Base-by-base conservation (phyloP, 1,140 invertebrate species). In the Pinna nobilis region DNA sequence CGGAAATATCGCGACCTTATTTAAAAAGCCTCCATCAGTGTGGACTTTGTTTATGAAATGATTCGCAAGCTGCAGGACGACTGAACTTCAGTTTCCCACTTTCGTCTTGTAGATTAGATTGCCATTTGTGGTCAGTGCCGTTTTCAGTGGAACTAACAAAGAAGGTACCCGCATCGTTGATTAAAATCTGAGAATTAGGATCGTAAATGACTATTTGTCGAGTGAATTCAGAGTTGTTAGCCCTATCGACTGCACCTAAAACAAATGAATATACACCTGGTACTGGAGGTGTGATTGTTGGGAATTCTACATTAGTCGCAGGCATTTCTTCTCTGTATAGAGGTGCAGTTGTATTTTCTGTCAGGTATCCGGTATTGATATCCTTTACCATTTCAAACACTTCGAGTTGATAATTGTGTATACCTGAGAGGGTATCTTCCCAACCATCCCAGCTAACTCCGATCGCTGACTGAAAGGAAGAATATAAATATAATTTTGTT, bases 211-310 rank as follows among this genome's bases (percentile, higher is more conserved):
- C 71, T 13, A 82, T 41, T 1, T 72, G 65, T n/a, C 80, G 44
- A 20, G 70, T 61, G 49, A 72, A 82, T 44, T 47, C 32, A 51
- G 75, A 69, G 47, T 82, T 82, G 49, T 82, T 82, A 15, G 80
- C 80, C 15, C 30, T 65, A 55, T 82, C 80, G 3, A 63, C 28
- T 28, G 70, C 68, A 25, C 78, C 61, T 20, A 82, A 53, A 25
- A 79, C 71, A 51, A 75, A 47, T 3, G 77, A 72, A 44, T 79
- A 82, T 50, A 79, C 53, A 0, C 80, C 80, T 1, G 74, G 68
- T 23, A 57, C 63, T 9, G 63, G 25, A 1, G 77, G 77, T 6
- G 61, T 76, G 61, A 68, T 76, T n/a, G 25, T 25, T 70, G 44
- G 23, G 47, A 41, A 20, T 33, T 51, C 51, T 33, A 18, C 20